Base-by-base conservation (phyloP, 2,797 vertebrate genomes). In the Jordanella pulchra region DNA sequence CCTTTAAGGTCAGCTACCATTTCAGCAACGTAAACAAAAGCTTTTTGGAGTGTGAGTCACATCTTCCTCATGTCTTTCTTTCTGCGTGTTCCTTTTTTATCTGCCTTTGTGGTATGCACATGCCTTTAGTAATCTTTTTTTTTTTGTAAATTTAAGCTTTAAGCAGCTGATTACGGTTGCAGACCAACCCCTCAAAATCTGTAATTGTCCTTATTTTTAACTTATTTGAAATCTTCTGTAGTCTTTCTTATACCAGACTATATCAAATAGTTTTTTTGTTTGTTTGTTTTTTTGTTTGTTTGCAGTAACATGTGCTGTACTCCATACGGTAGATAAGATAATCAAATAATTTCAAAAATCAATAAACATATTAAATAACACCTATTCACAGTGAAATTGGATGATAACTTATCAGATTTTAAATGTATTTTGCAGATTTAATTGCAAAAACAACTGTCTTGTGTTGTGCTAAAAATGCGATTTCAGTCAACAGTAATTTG, bases 1-100 rank as follows among this genome's bases (percentile, higher is more conserved):
- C 89, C 90, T 87, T 86, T 84, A 89, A 89, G 91, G 86, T 93
- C 85, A 87, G 83, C 82, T 68, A 83, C 71, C 82, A 86, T 83
- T 86, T 84, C 82, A 84, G 76, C 72, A 70, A 82, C 58, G 66
- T 90, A 91, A 91, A 87, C 87, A 87, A 86, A 87, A 73, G 82
- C 81, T 67, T 78, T 86, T 86, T 80, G 78, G 76, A 82, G 64
- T 84, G 84, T 76, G 76, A 79, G 76, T 78, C 84, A 77, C 82
- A 80, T 84, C 79, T 13, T 68, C 67, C 72, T 5, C 0, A 69
- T 82, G 65, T 61, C 39, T 76, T 21, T 64, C 30, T 70, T 55
- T 79, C 9, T 69, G 18, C 69, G 7, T 65, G 45, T 80, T 53
- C 60, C 3, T 56, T 56, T 60, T 71, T 45, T 71, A 28, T 76